Evolutionary conservation across 2,113 vertebrate species (phyloP), one percentile per base, ranked within the genome.

Genomic region (Girardinichthys multiradiatus): DNA sequence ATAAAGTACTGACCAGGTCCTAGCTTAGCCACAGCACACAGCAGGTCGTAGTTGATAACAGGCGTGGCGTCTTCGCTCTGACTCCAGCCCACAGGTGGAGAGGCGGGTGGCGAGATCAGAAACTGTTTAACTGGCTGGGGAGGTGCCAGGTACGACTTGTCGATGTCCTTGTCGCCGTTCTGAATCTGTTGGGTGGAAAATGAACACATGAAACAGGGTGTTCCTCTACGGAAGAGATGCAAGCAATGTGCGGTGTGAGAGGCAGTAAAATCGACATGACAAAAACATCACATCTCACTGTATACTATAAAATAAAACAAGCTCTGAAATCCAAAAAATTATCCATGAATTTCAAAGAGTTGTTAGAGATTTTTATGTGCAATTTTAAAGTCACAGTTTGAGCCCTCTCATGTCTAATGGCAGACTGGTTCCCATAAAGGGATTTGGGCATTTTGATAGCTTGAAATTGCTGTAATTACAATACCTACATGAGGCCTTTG

Each of bases 21-120:
- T 54, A 99, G 64, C 82, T 97, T 99, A 90, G 97, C 97, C 70
- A 99, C 97, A 1, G 98, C 98, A 81, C 98, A 98, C 79, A 99
- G 95, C 71, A 99, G 86, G 83, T 99, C 98, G 0, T 99, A 99
- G 86, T 99, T 98, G 85, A 99, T 96, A 76, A 95, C 92, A 0
- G 98, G 98, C 17, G 94, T 95, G 0, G 97, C 96, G 11, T 99
- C 98, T 39, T 96, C 96, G 9, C 96, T 97, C 91, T 97, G 97
- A 77, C 96, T 97, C 98, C 98, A 99, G 1, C 97, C 98, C 63
- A 96, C 97, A 0, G 98, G 97, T 0, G 98, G 98, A 0, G 98
- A 98, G 0, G 97, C 94, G 0, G 98, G 98, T 0, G 98, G 98
- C 0, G 98, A 99, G 77, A 99, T 99, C 84, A 99, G 95, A 87